Conservation (phyloP, 2,888 invertebrate species). For the Deroplatys truncata region DNA sequence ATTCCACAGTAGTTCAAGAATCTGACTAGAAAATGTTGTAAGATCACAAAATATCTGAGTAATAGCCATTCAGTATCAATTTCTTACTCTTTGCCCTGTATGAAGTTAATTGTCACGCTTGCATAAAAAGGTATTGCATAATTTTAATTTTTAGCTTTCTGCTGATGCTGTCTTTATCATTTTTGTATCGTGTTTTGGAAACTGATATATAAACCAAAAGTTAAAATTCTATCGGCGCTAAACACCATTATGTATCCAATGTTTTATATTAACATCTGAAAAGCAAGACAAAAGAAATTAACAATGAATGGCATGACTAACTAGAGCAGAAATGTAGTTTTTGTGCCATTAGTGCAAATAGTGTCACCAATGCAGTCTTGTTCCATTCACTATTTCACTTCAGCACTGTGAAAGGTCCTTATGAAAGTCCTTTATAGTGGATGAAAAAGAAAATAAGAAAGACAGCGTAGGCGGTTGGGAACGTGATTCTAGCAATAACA, state of each 20-base stretch:
- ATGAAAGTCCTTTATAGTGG: slow-evolving; percentile 63
- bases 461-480: slow-evolving; percentile 88
- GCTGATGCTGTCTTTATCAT: neutral
- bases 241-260: neutral
- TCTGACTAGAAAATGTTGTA: neutral
- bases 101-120: neutral
- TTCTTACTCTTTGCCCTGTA: neutral
- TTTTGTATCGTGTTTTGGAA: no score
- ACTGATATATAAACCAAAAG: neutral
- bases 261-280: no score
- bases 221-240: neutral
- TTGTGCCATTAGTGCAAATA: neutral
- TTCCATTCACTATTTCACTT: neutral
- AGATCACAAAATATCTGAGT: neutral
- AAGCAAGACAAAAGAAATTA: neutral
- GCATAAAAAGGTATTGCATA: neutral
- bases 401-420: neutral
- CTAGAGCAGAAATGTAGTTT: neutral
- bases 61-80: neutral
- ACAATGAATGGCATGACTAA: neutral
- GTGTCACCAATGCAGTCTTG: neutral
- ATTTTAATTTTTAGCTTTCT: neutral
- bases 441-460: slow-evolving; percentile 95
- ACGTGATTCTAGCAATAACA: slow-evolving; percentile 89
- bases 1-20: neutral